A percentile compares a stretch with the other conserved stretches of the same genome.
Conservation (phyloP, 2,797 vertebrate species). For the Lagocephalus sceleratus region DNA sequence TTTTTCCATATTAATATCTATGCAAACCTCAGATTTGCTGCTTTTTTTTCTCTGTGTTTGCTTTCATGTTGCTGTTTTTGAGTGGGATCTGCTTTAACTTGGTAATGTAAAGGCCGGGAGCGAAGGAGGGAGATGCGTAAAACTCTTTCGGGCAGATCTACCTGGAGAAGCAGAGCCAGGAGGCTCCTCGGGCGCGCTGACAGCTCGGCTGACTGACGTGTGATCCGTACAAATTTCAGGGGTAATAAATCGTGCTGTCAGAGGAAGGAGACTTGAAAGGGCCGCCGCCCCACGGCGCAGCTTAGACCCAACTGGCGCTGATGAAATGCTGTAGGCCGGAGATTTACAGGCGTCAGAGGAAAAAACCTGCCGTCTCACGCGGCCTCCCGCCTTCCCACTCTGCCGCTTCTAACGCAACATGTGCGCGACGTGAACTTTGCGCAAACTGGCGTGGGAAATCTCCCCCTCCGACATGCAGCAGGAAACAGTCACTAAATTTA, state of each 20-base stretch:
- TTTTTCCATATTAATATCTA: not conserved
- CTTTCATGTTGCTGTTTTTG: conserved; percentile 5
- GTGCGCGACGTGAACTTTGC: conserved; percentile 42
- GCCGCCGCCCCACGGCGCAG: conserved; percentile 91
- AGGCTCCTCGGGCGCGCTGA: conserved; percentile 82
- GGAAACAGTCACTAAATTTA: conserved; percentile 31
- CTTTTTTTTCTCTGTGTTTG: not conserved
- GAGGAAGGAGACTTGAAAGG: conserved; percentile 95
- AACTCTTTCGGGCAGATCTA: conserved; percentile 57
- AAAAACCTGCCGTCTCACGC: conserved; percentile 69
- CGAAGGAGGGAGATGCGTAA: conserved; percentile 25
- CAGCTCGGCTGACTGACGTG: conserved; percentile 95
- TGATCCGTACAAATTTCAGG: conserved; percentile 99
- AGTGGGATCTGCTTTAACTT: conserved; percentile 10
- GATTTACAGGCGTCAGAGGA: conserved; percentile 99
- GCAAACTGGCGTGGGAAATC: conserved; percentile 46
- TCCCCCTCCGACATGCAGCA: conserved; percentile 15
- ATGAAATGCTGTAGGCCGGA: conserved; percentile 99
- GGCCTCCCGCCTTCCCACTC: conserved; percentile 18
- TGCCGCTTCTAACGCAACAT: conserved; percentile 40
- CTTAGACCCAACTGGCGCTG: conserved; percentile 98
- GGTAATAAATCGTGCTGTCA: conserved; percentile 99
- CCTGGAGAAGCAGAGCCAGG: conserved; percentile 47
- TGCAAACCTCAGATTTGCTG: not conserved
- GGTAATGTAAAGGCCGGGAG: conserved; percentile 19